These are phyloP conservation scores for Nannospalax galili DNA, from an alignment of 2,113 vertebrate species.

Conservation along the genomic window DNA sequence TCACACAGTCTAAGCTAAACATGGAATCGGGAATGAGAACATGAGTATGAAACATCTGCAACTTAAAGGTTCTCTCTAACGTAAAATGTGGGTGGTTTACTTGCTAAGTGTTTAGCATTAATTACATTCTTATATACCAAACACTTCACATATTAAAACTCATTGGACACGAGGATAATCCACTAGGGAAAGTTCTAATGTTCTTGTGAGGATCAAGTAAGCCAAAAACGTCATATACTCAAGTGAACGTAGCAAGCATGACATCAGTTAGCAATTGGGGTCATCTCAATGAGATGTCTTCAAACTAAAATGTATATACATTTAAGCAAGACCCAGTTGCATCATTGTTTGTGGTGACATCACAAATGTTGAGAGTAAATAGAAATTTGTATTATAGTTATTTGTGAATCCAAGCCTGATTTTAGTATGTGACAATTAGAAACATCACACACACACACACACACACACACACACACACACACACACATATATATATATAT, in stretches of 20 bases:
- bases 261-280: background rate
- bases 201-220: background rate
- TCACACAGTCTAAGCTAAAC: background rate
- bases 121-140: slow-evolving; percentile 4
- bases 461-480: too few species aligned
- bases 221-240: background rate
- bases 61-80: background rate
- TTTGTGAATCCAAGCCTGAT: background rate
- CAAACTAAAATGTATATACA: background rate
- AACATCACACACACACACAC: background rate
- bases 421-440: background rate
- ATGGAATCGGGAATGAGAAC: background rate
- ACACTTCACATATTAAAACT: background rate
- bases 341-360: background rate
- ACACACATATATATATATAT: too few species aligned
- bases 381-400: background rate
- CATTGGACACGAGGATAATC: background rate
- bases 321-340: background rate
- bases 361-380: background rate
- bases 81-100: background rate
- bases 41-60: background rate
- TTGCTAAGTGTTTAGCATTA: background rate
- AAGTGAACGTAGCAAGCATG: background rate
- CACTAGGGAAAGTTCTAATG: background rate
- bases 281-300: slow-evolving; percentile 6